These are phyloP conservation scores for Melanotaenia trifasciata DNA, from an alignment of 2,797 vertebrate genomes.

Conservation along the genomic window DNA sequence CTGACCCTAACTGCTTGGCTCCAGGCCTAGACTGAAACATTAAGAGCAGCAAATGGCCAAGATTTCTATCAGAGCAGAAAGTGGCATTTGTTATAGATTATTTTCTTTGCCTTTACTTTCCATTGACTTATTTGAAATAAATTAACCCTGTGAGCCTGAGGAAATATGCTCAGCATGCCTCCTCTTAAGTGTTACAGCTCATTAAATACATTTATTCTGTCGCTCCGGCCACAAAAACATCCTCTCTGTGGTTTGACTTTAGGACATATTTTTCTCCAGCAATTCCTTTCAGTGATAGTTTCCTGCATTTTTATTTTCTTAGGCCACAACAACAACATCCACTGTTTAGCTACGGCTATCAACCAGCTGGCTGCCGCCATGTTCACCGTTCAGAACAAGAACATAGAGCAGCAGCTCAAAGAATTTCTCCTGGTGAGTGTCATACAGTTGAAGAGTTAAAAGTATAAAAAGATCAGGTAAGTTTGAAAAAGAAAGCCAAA, in stretches of 20 bases:
- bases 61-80: slow-evolving; percentile 70
- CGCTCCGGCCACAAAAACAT: slow-evolving; percentile 42
- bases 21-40: slow-evolving; percentile 65
- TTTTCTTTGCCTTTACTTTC: slow-evolving; percentile 75
- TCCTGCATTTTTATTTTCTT: slow-evolving; percentile 27
- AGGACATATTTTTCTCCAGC: slow-evolving; percentile 16
- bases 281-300: slow-evolving; percentile 11
- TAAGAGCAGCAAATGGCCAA: slow-evolving; percentile 66
- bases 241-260: slow-evolving; percentile 23
- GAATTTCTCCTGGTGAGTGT: slow-evolving; percentile 92
- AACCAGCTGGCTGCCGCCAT: slow-evolving; percentile 91
- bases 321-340: slow-evolving; percentile 94
- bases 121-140: slow-evolving; percentile 66
- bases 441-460: background rate
- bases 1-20: slow-evolving; percentile 68
- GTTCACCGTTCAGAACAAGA: slow-evolving; percentile 91
- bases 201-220: slow-evolving; percentile 56
- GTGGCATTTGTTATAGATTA: slow-evolving; percentile 64
- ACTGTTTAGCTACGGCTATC: slow-evolving; percentile 91
- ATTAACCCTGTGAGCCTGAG: slow-evolving; percentile 38
- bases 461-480: background rate
- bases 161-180: slow-evolving; percentile 55
- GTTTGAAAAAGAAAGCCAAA: background rate
- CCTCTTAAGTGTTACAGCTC: slow-evolving; percentile 52
- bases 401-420: slow-evolving; percentile 92